Evolutionary conservation across 2,113 vertebrate species (phyloP).

Genomic region (Seriola rivoliana): DNA sequence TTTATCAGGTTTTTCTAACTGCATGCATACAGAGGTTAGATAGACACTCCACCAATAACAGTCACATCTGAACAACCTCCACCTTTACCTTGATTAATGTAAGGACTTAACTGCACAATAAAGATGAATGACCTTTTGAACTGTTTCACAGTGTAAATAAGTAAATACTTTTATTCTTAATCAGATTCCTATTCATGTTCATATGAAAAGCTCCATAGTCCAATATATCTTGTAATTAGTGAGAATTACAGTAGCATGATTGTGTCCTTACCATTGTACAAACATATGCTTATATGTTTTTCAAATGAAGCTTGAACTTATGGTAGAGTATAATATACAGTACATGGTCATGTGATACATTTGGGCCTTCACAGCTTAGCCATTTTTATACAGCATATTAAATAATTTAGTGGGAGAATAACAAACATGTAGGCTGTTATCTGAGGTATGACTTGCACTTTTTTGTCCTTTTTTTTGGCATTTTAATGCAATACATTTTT

Average conservation of each 20-base stretch:
- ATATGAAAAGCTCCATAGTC: no score
- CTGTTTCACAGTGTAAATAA: not conserved
- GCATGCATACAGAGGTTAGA: not conserved
- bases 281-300: not conserved
- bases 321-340: not conserved
- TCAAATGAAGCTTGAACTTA: not conserved
- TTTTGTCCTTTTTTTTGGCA: not conserved
- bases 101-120: not conserved
- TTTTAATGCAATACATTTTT: not conserved
- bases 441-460: not conserved
- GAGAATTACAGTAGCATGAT: not conserved
- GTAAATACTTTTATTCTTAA: not conserved
- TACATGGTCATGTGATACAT: not conserved
- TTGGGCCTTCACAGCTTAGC: not conserved
- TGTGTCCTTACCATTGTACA: not conserved
- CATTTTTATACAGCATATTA: not conserved
- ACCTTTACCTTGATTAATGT: not conserved
- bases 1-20: not conserved
- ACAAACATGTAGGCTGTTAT: not conserved
- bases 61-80: not conserved
- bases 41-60: conserved; percentile 21
- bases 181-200: not conserved
- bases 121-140: not conserved
- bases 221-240: not conserved
- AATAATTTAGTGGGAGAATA: not conserved